Evolutionary conservation across 2,888 invertebrate species (phyloP).

Genomic region (Atherix ibis): DNA sequence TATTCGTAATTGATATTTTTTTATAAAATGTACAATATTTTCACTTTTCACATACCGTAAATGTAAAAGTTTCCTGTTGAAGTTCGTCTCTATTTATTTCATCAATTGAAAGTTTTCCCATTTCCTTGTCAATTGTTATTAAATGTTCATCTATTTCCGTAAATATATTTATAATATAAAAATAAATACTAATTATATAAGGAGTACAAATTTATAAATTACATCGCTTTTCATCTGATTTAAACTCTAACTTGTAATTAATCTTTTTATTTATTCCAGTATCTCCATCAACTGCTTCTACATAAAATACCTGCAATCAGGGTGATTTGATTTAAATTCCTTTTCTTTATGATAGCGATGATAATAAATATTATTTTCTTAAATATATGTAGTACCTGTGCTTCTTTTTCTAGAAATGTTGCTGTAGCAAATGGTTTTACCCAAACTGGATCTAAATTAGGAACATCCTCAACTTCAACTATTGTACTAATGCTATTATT

Average conservation of each 20-base stretch:
- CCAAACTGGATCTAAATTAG: conserved; percentile 44
- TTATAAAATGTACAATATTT: neutral
- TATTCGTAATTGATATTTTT: neutral
- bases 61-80: conserved; percentile 33
- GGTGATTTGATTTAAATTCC: no score
- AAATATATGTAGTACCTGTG: conserved; percentile 16
- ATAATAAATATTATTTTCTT: no score
- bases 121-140: conserved; percentile 12
- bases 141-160: conserved; percentile 13
- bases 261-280: conserved; percentile 40
- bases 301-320: conserved; percentile 28
- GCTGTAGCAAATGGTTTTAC: conserved; percentile 38
- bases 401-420: conserved; percentile 39
- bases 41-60: conserved; percentile 17
- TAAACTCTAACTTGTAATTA: conserved; percentile 34
- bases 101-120: conserved; percentile 14
- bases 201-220: neutral
- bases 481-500: conserved; percentile 30
- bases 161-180: conserved; percentile 7
- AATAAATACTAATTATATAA: no score
- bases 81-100: conserved; percentile 35
- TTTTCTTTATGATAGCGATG: no score
- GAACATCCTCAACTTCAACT: conserved; percentile 41
- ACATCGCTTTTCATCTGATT: conserved; percentile 15
- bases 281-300: conserved; percentile 46